These are phyloP conservation scores for Maniola jurtina DNA, from an alignment of 1,140 invertebrate species.

Conservation along the genomic window DNA sequence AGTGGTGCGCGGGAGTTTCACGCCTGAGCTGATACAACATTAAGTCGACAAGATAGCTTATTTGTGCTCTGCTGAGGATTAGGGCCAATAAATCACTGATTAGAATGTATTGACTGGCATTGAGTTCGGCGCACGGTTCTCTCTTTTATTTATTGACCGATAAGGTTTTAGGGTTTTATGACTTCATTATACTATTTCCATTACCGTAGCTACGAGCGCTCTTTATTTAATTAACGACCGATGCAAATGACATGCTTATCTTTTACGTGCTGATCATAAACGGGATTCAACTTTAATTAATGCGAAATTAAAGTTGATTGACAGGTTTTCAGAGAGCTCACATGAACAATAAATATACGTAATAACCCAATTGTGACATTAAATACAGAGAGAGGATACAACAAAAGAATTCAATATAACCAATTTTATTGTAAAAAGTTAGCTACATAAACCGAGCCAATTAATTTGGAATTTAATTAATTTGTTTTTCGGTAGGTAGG, in stretches of 20 bases:
- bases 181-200: conserved; percentile 57
- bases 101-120: conserved; percentile 77
- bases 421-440: no score
- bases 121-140: conserved; percentile 60
- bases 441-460: no score
- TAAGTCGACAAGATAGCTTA: conserved; percentile 78
- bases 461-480: no score
- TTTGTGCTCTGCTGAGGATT: conserved; percentile 77
- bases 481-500: no score
- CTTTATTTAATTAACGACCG: conserved; percentile 55
- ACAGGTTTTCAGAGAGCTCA: conserved; percentile 30
- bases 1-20: conserved; percentile 77
- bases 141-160: conserved; percentile 63
- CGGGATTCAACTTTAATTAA: conserved; percentile 43
- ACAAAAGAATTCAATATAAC: no score
- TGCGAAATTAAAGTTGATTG: conserved; percentile 40
- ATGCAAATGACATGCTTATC: conserved; percentile 50
- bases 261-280: conserved; percentile 40
- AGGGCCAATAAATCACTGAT: conserved; percentile 77
- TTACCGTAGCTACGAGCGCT: conserved; percentile 38
- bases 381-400: background rate
- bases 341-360: conserved; percentile 34
- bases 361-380: background rate
- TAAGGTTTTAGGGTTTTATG: conserved; percentile 66
- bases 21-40: conserved; percentile 76